phyloP scores from a whole-genome alignment of 1,140 invertebrate genomes.

The Sycophila sp. region DNA sequence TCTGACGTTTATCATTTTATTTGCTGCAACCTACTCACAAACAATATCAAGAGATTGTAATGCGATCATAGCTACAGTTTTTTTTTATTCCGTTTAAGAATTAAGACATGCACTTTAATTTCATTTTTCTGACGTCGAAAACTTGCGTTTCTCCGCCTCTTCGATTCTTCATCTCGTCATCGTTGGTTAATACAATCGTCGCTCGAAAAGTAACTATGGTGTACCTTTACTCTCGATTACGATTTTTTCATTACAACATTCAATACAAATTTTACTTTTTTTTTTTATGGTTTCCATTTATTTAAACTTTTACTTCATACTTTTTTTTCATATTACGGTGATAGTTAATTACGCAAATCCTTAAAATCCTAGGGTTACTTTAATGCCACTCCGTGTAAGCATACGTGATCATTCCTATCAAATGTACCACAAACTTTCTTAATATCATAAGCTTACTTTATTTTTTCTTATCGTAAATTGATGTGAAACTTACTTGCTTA shows the following conservation, averaged over 20 bases:
- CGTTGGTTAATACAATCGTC: slow-evolving; percentile 2
- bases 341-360: slow-evolving; percentile 34
- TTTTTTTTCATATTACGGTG: slow-evolving; percentile 25
- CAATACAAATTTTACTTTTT: slow-evolving; percentile 21
- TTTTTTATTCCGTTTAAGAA: neutral
- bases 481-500: slow-evolving; percentile 18
- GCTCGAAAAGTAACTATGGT: slow-evolving; percentile 19
- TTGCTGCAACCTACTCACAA: slow-evolving; percentile 13
- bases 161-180: no score
- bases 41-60: slow-evolving; percentile 34
- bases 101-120: no score
- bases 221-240: neutral
- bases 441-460: slow-evolving; percentile 6
- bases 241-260: slow-evolving; percentile 24
- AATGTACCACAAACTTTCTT: slow-evolving; percentile 30
- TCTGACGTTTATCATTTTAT: slow-evolving; percentile 5
- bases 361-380: slow-evolving; percentile 14
- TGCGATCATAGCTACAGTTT: slow-evolving; percentile 22
- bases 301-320: no score
- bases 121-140: no score
- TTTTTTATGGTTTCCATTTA: no score
- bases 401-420: slow-evolving; percentile 33
- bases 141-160: neutral
- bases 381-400: slow-evolving; percentile 28
- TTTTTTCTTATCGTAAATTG: no score